Evolutionary conservation across 2,113 vertebrate species (phyloP).

Genomic region (Malurus melanocephalus): DNA sequence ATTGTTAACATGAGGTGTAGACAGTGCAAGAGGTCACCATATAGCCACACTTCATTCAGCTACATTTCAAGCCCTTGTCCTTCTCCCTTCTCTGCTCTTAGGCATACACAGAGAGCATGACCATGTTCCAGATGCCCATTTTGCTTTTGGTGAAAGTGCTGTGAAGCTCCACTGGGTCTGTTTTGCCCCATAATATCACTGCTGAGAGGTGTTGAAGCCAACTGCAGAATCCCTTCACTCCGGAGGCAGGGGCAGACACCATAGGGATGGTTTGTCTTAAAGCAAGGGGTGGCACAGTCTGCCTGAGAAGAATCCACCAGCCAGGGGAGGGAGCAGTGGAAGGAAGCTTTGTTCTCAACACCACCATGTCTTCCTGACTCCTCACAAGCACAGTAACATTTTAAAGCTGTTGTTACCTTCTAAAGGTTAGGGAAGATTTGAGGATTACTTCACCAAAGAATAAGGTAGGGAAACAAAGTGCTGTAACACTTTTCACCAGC

Average conservation of each 20-base stretch:
- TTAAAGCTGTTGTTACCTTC: not conserved
- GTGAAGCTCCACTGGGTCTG: fast-evolving
- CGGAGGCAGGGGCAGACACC: not conserved
- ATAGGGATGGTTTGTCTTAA: not conserved
- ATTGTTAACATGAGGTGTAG: not conserved
- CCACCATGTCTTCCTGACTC: not conserved
- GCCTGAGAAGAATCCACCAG: not conserved
- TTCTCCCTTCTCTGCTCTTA: not conserved
- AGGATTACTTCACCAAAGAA: not conserved
- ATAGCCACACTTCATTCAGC: not conserved
- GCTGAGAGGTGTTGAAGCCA: not conserved
- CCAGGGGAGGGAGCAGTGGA: not conserved
- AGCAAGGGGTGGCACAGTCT: not conserved
- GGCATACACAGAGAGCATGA: not conserved
- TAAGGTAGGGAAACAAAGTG: not conserved
- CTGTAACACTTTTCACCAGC: not conserved
- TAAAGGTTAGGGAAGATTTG: not conserved
- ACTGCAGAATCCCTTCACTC: not conserved
- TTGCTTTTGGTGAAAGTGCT: not conserved
- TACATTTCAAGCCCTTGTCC: not conserved
- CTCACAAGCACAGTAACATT: not conserved
- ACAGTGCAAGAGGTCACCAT: not conserved
- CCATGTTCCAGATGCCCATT: not conserved
- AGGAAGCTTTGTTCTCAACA: not conserved
- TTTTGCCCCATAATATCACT: fast-evolving